Base-by-base conservation (phyloP, 2,797 vertebrate species). In the Rhabdophis nuchalis region DNA sequence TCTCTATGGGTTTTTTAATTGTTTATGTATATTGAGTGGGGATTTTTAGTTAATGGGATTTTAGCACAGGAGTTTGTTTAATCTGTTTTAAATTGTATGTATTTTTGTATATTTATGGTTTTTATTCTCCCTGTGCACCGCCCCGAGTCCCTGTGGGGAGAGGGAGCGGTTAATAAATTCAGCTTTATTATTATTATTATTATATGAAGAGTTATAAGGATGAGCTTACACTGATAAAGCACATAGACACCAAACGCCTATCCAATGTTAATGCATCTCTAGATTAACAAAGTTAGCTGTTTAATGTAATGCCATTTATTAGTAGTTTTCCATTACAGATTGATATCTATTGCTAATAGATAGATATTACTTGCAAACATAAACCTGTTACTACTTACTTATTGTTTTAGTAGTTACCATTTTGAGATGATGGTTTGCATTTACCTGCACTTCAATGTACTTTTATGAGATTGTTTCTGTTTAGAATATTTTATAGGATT, bases 401-500 rank as follows among this genome's bases (percentile, higher is more conserved):
- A 64, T 16, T 64, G 29, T n/a, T 87, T 29, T 25, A 61, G 16
- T 25, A 61, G 16, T 53, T 91, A 29, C 3, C 41, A 32, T 32
- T 36, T 46, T 87, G 50, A 36, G 27, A 23, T 52, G 41, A 57
- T 52, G 25, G 12, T 87, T 87, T 41, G 32, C 20, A 50, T 46
- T n/a, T 53, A 50, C 18, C n/a, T 72, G 52, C 25, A 46, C 14
- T 41, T 77, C 32, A 82, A 29, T 25, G 89, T 85, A 54, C 32
- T 85, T 29, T 77, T 90, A 60, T 85, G 5, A 86, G 56, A 52
- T 20, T 82, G 20, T 82, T 82, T 25, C 20, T 46, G 20, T 82
- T 82, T 46, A 41, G 72, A 77, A 93, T 90, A 86, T 29, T 93
- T 95, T 90, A 91, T 90, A 95, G 94, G 92, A 95, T 77, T 94